phyloP scores from a whole-genome alignment of 2,888 invertebrate genomes.

The Calameuta filiformis region DNA sequence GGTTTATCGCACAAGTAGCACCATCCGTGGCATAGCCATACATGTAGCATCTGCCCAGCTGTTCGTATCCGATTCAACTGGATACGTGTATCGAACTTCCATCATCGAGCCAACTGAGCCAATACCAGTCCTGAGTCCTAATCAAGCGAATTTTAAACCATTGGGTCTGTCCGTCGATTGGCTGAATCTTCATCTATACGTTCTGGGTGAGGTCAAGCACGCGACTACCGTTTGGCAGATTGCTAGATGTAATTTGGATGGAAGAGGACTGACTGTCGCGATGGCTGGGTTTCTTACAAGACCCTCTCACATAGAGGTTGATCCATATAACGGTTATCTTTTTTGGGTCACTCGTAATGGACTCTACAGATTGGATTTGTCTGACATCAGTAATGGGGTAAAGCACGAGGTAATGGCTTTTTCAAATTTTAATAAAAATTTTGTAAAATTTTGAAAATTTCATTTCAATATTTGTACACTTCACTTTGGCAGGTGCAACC shows the following conservation, averaged over 20 bases:
- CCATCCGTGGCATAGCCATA: constrained; percentile 78
- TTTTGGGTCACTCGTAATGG: constrained; percentile 82
- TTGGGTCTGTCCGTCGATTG: constrained; percentile 86
- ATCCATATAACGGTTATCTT: constrained; percentile 92
- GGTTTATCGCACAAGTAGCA: constrained; percentile 72
- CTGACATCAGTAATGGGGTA: constrained; percentile 80
- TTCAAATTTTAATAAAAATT: not conserved
- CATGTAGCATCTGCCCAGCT: constrained; percentile 79
- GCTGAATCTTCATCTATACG: constrained; percentile 86
- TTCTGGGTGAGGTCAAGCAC: constrained; percentile 79
- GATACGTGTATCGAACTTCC: constrained; percentile 71
- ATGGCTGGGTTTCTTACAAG: constrained; percentile 76
- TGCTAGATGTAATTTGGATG: constrained; percentile 80
- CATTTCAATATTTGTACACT: not conserved
- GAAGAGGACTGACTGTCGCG: constrained; percentile 76
- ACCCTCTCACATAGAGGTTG: constrained; percentile 87
- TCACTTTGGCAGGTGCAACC: constrained; percentile 66
- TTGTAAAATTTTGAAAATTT: not conserved
- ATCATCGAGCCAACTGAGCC: constrained; percentile 49
- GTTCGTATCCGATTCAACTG: constrained; percentile 81
- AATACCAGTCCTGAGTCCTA: constrained; percentile 70
- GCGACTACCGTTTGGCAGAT: constrained; percentile 76
- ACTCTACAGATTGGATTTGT: constrained; percentile 80
- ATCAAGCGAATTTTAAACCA: constrained; percentile 74
- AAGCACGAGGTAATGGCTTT: constrained; percentile 70